A percentile compares a stretch with the other conserved stretches of the same genome.
Conservation (phyloP, 1,140 invertebrate species). For the Drosophila parabipectinata region DNA sequence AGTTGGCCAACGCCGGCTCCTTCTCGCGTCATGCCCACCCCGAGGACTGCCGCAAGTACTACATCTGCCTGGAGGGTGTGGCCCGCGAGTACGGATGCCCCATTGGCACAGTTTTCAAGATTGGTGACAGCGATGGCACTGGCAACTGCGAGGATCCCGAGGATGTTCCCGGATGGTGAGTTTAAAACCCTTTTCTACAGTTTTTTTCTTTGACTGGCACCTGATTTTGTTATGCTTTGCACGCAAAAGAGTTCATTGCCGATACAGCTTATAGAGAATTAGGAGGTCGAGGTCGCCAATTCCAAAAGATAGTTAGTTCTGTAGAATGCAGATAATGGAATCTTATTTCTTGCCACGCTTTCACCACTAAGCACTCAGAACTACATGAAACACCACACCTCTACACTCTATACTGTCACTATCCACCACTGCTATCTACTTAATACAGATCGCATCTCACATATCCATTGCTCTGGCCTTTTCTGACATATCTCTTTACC, state of each 20-base stretch:
- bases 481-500: conserved; percentile 80
- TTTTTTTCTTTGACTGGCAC: conserved; percentile 32
- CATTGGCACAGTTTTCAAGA: conserved; percentile 98
- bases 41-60: conserved; percentile 97
- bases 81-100: conserved; percentile 97
- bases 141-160: conserved; percentile 97
- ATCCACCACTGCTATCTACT: conserved; percentile 10
- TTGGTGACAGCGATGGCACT: conserved; percentile 93
- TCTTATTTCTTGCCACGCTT: conserved; percentile 46
- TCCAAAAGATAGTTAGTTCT: background rate
- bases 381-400: conserved; percentile 12
- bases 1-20: conserved; percentile 92
- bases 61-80: conserved; percentile 95
- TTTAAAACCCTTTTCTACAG: conserved; percentile 45
- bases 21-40: conserved; percentile 97
- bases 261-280: background rate
- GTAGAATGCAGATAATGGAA: conserved; percentile 16
- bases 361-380: conserved; percentile 36
- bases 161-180: conserved; percentile 97
- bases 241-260: background rate
- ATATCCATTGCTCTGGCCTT: conserved; percentile 70
- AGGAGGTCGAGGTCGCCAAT: background rate
- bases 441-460: conserved; percentile 39
- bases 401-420: conserved; percentile 23
- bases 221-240: conserved; percentile 59